phyloP scores from a whole-genome alignment of 2,113 vertebrate genomes.

The Neolamprologus fasciatus region DNA sequence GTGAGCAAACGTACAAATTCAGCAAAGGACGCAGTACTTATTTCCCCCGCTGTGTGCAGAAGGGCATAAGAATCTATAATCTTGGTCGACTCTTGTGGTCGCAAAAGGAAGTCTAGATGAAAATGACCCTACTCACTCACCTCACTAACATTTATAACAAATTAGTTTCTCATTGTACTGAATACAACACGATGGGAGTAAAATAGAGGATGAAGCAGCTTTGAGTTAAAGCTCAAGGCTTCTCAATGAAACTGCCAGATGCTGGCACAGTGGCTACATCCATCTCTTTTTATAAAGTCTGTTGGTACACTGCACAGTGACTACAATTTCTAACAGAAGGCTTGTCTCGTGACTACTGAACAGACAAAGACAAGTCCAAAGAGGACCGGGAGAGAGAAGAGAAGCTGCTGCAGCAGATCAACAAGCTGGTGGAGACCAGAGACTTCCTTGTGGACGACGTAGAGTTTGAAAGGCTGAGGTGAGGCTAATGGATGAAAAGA shows the following conservation, averaged over 20 bases:
- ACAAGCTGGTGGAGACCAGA: slow-evolving; percentile 86
- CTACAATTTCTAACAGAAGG: background rate
- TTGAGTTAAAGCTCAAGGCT: background rate
- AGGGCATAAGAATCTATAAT: background rate
- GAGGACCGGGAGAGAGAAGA: slow-evolving; percentile 78
- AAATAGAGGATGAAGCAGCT: background rate
- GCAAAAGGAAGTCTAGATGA: background rate
- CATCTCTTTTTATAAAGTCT: background rate
- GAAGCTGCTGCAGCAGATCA: slow-evolving; percentile 80
- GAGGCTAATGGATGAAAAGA: background rate
- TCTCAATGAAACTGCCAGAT: background rate
- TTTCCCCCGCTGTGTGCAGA: background rate
- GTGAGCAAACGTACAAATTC: background rate
- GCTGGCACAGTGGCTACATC: background rate
- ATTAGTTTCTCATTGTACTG: background rate
- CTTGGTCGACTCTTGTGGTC: background rate
- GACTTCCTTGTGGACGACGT: slow-evolving; percentile 89
- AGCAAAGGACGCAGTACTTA: background rate
- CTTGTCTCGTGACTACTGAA: background rate
- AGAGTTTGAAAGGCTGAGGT: slow-evolving; percentile 86
- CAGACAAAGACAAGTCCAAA: slow-evolving; percentile 78
- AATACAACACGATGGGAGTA: background rate
- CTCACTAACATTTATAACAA: background rate
- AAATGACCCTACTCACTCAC: background rate
- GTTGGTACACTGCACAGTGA: background rate